Percentiles rank a stretch among this genome's conserved stretches.
phyloP scores from a whole-genome alignment of 2,113 vertebrate species.

The Brachirus orientalis region DNA sequence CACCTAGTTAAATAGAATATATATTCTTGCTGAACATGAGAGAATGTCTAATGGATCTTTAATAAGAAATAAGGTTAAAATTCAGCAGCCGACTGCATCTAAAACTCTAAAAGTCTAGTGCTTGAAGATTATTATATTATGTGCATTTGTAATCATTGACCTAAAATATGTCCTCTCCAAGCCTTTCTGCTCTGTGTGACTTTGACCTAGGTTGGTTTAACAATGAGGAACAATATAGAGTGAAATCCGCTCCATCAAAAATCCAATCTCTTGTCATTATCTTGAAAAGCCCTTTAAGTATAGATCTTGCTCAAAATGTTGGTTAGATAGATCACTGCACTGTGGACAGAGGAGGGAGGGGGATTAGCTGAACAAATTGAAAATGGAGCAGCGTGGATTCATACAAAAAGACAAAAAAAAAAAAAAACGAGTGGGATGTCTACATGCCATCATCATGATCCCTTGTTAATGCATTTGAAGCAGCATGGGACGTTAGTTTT shows the following conservation, averaged over 20 bases:
- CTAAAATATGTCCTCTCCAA: neutral
- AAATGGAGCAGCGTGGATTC: conserved; percentile 45
- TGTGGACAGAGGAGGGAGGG: conserved; percentile 12
- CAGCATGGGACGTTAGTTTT: conserved; percentile 12
- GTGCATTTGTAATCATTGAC: neutral
- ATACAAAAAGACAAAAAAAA: conserved; percentile 13
- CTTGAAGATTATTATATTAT: neutral
- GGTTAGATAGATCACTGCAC: conserved; percentile 7
- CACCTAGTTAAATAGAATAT: neutral
- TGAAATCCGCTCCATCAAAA: conserved; percentile 41
- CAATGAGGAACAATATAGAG: conserved; percentile 21
- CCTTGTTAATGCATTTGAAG: conserved; percentile 35
- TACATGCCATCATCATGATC: conserved; percentile 26
- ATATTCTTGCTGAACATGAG: neutral
- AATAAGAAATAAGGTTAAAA: neutral
- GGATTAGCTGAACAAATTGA: conserved; percentile 48
- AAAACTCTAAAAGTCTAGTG: neutral
- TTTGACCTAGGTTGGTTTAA: conserved; percentile 26
- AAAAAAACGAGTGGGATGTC: conserved; percentile 8
- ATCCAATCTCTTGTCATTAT: conserved; percentile 43
- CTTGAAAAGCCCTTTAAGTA: conserved; percentile 44
- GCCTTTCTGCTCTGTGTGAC: neutral
- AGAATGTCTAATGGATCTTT: neutral
- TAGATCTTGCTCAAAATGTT: conserved; percentile 23
- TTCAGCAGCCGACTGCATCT: neutral